Evolutionary conservation across 2,888 invertebrate species (phyloP).

Genomic region (Urechis unicinctus): DNA sequence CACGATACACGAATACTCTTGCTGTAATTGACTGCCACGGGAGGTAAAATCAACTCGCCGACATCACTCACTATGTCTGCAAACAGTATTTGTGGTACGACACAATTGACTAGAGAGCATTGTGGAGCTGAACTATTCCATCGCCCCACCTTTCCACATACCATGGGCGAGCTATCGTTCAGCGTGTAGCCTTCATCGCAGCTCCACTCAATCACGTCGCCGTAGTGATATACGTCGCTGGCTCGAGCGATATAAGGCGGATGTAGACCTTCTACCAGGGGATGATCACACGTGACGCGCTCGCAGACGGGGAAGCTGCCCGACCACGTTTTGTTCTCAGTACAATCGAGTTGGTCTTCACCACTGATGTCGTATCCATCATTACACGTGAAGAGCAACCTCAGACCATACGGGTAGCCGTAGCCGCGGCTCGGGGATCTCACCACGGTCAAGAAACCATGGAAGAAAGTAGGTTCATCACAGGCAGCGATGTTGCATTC

Average conservation of each 20-base stretch:
- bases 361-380: slow-evolving; percentile 10
- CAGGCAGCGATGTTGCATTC: slow-evolving; percentile 24
- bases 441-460: slow-evolving; percentile 7
- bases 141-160: too few relatives aligned
- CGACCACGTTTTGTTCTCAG: slow-evolving; percentile 33
- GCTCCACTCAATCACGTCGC: slow-evolving; percentile 7
- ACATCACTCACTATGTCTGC: too few relatives aligned
- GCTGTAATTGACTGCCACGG: too few relatives aligned
- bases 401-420: slow-evolving; percentile 12
- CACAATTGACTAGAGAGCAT: too few relatives aligned
- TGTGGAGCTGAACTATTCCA: too few relatives aligned
- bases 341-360: slow-evolving; percentile 19
- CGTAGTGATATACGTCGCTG: slow-evolving; percentile 4
- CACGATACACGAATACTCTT: too few relatives aligned
- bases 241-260: slow-evolving; percentile 1
- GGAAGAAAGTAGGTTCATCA: not conserved
- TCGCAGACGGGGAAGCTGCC: slow-evolving; percentile 33
- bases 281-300: slow-evolving; percentile 6
- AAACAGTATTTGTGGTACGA: too few relatives aligned
- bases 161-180: too few relatives aligned
- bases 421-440: slow-evolving; percentile 5
- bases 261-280: too few relatives aligned
- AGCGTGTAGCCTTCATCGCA: slow-evolving; percentile 14
- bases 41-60: too few relatives aligned
- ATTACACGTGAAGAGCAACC: not conserved